Base-by-base conservation (phyloP, 2,797 vertebrate species). In the Gobio occitaniae region DNA sequence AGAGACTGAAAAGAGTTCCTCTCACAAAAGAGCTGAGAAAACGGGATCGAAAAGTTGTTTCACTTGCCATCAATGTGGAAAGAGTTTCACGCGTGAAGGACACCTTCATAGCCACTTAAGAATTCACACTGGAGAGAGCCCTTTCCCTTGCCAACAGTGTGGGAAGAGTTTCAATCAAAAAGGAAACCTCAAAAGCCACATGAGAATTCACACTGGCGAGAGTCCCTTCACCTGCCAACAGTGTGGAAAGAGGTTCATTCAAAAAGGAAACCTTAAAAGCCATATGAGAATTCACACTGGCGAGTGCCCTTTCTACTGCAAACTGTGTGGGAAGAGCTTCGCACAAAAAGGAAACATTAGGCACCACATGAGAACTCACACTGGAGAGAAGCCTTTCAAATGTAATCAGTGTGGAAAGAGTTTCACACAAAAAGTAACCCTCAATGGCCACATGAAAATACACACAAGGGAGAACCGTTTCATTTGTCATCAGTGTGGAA, bases 101-200 rank as follows among this genome's bases (percentile, higher is more conserved):
- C 72, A 76, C 72, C 72, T 76, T 76, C 17, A 21, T n/a, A 21
- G 72, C 19, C 72, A 76, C 72, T 13, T 76, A 6, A 56, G 72
- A 38, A 54, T 76, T 21, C 72, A 76, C 7, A n/a, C 29, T 0
- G 72, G 72, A 6, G 72, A 76, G 50, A 76, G 17, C 15, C 72
- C 72, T 0, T 76, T 56, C 3, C 21, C 19, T 32, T 76, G 72
- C 19, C 17, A 76, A 0, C 17, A 76, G 29, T 76, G 72, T 52
- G 72, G 72, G 0, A 76, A 56, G 19, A 2, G 32, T 13, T 76
- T 76, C 19, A 76, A 76, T 10, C 72, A 76, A 3, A 76, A 56
- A 56, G 72, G 72, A 56, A 76, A 76, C 11, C 29, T 76, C 38
- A 76, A 38, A n/a, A 76, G 17, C 50, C 72, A 76, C 50, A 21